Base-by-base conservation (phyloP, 2,797 vertebrate species). In the Ispidina picta region DNA sequence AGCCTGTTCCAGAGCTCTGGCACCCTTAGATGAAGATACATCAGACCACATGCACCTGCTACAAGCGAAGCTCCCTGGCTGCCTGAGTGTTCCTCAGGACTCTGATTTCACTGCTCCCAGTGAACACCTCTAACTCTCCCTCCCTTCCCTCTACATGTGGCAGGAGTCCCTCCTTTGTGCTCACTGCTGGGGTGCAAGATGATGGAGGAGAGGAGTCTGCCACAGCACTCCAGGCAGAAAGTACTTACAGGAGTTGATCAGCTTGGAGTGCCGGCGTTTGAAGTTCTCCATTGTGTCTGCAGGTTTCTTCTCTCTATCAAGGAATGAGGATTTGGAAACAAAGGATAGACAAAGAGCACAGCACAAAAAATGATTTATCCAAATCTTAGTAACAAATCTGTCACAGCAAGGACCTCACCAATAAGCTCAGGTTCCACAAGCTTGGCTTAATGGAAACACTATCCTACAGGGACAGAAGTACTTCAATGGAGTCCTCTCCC, bases 171-270 rank as follows among this genome's bases (percentile, higher is more conserved):
- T 77, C 65, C 39, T 46, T 33, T 55, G 33, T 48, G 9, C 3
- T 56, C 43, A 44, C n/a, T 72, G 48, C 44, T 59, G 55, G n/a
- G 6, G 21, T 65, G 49, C 64, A 39, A 72, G 23, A 26, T 12
- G 62, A 70, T 13, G 13, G 35, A 25, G 22, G 16, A 86, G 13
- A 84, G 11, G 10, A 17, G 17, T 26, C 59, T 7, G 31, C 65
- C 55, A 29, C 16, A 35, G 65, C 33, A 54, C 23, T 37, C 55
- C 17, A 54, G 51, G 22, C 37, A 86, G 71, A 48, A 86, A 70
- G 62, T 76, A 97, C 97, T 97, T 94, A 98, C 98, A 97, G 52
- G 97, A 98, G 68, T 97, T 97, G 87, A 98, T 97, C 71, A 98
- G 95, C 83, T 96, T 98, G 18, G 98, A 98, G 58, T 97, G 94